Conservation (phyloP, 1,140 invertebrate species). For the Zaprionus nigranus region DNA sequence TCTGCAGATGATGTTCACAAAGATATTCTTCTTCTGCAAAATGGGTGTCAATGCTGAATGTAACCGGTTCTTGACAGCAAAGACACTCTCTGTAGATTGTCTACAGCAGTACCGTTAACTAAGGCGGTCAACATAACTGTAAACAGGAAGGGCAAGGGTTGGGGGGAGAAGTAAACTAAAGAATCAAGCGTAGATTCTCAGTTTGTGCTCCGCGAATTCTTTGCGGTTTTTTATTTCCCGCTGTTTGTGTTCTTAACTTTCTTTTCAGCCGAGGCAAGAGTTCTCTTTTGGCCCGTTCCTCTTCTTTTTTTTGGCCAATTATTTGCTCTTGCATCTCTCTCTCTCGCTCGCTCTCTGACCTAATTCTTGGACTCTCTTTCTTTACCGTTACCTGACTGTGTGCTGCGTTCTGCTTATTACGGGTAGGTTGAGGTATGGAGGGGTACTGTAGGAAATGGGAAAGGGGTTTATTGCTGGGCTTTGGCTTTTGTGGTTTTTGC, state of each 20-base stretch:
- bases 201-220: conserved; percentile 12
- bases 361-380: conserved; percentile 62
- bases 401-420: conserved; percentile 23
- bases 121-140: conserved; percentile 78
- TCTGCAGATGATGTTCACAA: conserved; percentile 22
- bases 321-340: conserved; percentile 13
- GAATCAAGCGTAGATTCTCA: conserved; percentile 24
- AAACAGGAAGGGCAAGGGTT: conserved; percentile 1
- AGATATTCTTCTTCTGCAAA: conserved; percentile 33
- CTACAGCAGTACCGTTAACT: conserved; percentile 66
- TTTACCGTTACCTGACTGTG: conserved; percentile 45
- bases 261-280: conserved; percentile 64
- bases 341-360: conserved; percentile 49
- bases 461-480: conserved; percentile 25
- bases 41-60: conserved; percentile 68
- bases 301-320: conserved; percentile 62
- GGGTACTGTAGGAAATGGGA: background rate
- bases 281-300: background rate
- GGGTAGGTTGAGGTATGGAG: background rate
- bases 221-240: conserved; percentile 4
- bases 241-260: conserved; percentile 56
- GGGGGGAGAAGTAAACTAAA: background rate
- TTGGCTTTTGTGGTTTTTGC: conserved; percentile 62
- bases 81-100: conserved; percentile 1
- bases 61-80: conserved; percentile 1